phyloP scores from a whole-genome alignment of 2,888 invertebrate genomes.

The Panorpa germanica region DNA sequence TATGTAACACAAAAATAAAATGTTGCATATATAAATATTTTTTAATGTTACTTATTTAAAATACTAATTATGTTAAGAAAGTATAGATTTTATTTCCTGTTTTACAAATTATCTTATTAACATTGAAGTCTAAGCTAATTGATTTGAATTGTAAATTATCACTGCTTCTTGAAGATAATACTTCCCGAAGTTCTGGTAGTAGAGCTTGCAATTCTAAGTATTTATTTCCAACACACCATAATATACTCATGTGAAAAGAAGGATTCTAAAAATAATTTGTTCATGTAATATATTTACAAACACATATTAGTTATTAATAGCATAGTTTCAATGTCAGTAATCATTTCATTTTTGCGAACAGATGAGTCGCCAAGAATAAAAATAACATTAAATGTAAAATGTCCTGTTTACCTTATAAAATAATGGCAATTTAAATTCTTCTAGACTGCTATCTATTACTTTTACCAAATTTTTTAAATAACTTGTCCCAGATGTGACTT shows the following conservation, averaged over 20 bases:
- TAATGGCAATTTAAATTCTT: slow-evolving; percentile 50
- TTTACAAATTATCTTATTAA: slow-evolving; percentile 44
- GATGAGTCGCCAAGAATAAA: neutral
- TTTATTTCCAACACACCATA: slow-evolving; percentile 58
- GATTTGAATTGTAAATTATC: too few relatives aligned
- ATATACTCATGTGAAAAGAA: slow-evolving; percentile 68
- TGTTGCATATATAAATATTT: too few relatives aligned
- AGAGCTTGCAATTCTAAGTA: slow-evolving; percentile 27
- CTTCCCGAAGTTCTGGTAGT: slow-evolving; percentile 29
- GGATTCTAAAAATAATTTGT: slow-evolving; percentile 44
- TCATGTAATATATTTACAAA: slow-evolving; percentile 11
- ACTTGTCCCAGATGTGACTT: slow-evolving; percentile 34
- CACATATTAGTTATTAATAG: slow-evolving; percentile 8
- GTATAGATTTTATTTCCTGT: slow-evolving; percentile 54
- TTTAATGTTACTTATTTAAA: too few relatives aligned
- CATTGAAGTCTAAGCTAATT: slow-evolving; percentile 26
- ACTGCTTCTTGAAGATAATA: too few relatives aligned
- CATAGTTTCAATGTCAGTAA: slow-evolving; percentile 7
- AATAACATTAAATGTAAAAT: slow-evolving; percentile 1
- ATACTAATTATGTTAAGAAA: too few relatives aligned
- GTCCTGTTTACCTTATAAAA: slow-evolving; percentile 50
- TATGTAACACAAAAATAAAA: too few relatives aligned
- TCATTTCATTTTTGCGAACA: slow-evolving; percentile 7
- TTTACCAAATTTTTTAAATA: slow-evolving; percentile 34
- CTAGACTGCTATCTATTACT: slow-evolving; percentile 43